Evolutionary conservation across 2,888 invertebrate species (phyloP).

Genomic region (Elgonia sp.): DNA sequence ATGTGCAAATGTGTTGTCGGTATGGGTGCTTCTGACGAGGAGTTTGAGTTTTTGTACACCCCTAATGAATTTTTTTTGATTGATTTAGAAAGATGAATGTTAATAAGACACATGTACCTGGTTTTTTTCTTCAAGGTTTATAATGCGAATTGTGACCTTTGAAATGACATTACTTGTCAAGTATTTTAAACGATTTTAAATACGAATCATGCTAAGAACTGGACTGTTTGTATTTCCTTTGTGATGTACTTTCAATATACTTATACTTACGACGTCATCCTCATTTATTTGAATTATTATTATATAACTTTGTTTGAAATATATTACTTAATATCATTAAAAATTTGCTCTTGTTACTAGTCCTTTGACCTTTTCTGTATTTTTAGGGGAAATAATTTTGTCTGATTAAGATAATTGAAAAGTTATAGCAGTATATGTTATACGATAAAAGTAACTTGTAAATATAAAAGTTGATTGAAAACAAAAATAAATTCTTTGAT

Average conservation of each 20-base stretch:
- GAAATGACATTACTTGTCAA: slow-evolving; percentile 56
- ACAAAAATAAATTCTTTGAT: too few species aligned
- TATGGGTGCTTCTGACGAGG: slow-evolving; percentile 34
- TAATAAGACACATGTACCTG: slow-evolving; percentile 62
- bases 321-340: slow-evolving; percentile 67
- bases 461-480: too few species aligned
- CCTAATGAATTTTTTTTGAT: slow-evolving; percentile 36
- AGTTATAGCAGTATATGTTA: too few species aligned
- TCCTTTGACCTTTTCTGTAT: too few species aligned
- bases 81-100: slow-evolving; percentile 39
- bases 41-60: slow-evolving; percentile 62
- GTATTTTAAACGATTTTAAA: slow-evolving; percentile 61
- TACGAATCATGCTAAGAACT: slow-evolving; percentile 49
- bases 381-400: too few species aligned
- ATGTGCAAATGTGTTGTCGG: slow-evolving; percentile 20
- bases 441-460: too few species aligned
- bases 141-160: slow-evolving; percentile 46
- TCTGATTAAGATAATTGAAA: too few species aligned
- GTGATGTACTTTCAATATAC: slow-evolving; percentile 69
- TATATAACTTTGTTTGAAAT: slow-evolving; percentile 71
- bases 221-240: slow-evolving; percentile 69
- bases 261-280: slow-evolving; percentile 54
- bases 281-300: slow-evolving; percentile 71
- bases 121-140: slow-evolving; percentile 56
- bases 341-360: background rate